Evolutionary conservation across 2,888 invertebrate genomes (phyloP).

Genomic region (Hartigia nigra): DNA sequence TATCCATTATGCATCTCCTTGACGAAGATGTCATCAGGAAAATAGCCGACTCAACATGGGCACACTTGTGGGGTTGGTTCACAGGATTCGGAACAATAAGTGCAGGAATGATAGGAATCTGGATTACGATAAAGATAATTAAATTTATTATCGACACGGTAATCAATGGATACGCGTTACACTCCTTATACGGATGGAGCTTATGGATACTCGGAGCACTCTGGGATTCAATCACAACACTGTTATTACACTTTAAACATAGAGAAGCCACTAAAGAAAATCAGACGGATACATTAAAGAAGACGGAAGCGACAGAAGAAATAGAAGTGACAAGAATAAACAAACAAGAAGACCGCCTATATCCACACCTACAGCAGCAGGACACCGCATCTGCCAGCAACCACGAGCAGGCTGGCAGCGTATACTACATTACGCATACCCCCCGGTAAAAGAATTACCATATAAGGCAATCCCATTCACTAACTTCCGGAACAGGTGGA

Average conservation of each 20-base stretch:
- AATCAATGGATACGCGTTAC: slow-evolving; percentile 12
- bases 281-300: no score
- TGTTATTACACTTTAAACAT: slow-evolving; percentile 1
- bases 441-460: no score
- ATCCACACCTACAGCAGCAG: no score
- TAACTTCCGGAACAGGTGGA: no score
- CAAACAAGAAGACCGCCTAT: no score
- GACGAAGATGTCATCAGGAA: slow-evolving; percentile 1
- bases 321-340: no score
- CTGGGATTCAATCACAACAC: slow-evolving; percentile 7
- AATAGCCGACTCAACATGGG: neutral
- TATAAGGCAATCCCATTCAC: no score
- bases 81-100: slow-evolving; percentile 5
- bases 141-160: neutral
- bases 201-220: slow-evolving; percentile 9
- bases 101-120: neutral
- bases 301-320: no score
- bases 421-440: no score
- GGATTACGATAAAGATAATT: neutral
- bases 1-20: slow-evolving; percentile 3
- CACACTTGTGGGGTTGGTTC: neutral
- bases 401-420: no score
- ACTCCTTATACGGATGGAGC: slow-evolving; percentile 13
- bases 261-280: no score
- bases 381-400: no score